Conservation (phyloP, 2,113 vertebrate genomes). For the Hucho hucho region DNA sequence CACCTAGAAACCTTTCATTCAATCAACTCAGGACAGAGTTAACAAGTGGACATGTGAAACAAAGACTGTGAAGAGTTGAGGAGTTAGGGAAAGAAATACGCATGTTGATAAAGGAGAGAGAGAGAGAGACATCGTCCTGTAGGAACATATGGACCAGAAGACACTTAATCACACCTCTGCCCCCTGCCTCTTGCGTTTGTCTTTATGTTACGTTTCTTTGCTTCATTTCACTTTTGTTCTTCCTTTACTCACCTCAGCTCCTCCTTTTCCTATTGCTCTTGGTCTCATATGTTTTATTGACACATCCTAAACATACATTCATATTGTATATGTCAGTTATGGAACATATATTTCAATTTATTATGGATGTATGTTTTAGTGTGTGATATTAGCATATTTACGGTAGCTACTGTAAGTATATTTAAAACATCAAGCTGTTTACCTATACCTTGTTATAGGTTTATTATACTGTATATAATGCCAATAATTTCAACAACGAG, state of each 20-base stretch:
- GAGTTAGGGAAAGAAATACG: neutral
- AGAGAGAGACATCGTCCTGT: neutral
- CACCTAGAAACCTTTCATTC: neutral
- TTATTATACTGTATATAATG: neutral
- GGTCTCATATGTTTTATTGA: slow-evolving; percentile 64
- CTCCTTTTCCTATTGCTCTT: slow-evolving; percentile 38
- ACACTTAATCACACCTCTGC: slow-evolving; percentile 27
- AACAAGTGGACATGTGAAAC: no score
- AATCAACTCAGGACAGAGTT: neutral
- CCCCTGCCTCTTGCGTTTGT: slow-evolving; percentile 41
- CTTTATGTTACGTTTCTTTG: slow-evolving; percentile 60
- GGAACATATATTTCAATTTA: slow-evolving; percentile 50
- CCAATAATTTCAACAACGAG: slow-evolving; percentile 24
- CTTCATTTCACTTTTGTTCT: slow-evolving; percentile 52
- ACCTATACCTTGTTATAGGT: neutral
- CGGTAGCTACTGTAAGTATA: neutral
- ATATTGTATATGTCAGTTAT: slow-evolving; percentile 67
- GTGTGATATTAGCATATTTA: slow-evolving; percentile 37
- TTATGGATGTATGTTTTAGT: slow-evolving; percentile 63
- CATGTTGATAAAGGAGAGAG: slow-evolving; percentile 5
- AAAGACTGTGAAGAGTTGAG: neutral
- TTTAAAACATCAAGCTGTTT: neutral
- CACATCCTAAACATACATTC: slow-evolving; percentile 68
- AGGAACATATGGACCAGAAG: slow-evolving; percentile 21
- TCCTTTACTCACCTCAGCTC: slow-evolving; percentile 29